Conservation (phyloP, 2,113 vertebrate species). For the Malurus melanocephalus region DNA sequence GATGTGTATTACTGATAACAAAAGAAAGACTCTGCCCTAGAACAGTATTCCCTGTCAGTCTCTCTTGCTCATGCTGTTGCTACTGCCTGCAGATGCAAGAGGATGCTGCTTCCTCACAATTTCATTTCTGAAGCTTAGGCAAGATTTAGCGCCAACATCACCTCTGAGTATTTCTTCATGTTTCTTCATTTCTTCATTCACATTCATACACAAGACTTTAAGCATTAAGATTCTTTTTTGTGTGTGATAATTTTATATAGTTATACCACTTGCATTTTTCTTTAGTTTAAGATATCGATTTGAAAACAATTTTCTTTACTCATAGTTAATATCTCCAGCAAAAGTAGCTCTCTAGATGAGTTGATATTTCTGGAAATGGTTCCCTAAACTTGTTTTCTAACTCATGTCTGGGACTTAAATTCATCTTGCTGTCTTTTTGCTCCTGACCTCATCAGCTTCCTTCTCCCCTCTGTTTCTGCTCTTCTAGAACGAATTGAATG, state of each 20-base stretch:
- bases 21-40: background rate
- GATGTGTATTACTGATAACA: background rate
- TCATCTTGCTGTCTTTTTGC: background rate
- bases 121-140: background rate
- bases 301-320: background rate
- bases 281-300: background rate
- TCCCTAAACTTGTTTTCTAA: background rate
- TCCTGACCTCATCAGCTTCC: background rate
- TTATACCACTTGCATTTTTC: background rate
- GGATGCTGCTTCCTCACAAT: background rate
- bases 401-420: background rate
- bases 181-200: background rate
- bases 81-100: background rate
- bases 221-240: background rate
- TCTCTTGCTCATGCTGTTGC: background rate
- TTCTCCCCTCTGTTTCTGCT: background rate
- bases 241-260: background rate
- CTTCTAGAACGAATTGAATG: background rate
- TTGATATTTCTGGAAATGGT: background rate
- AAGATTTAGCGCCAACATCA: background rate
- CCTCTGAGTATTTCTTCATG: background rate
- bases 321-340: background rate
- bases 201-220: background rate
- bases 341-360: background rate
- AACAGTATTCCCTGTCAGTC: background rate